Conservation (phyloP, 2,797 vertebrate species). For the Alcedo quadribrachys region DNA sequence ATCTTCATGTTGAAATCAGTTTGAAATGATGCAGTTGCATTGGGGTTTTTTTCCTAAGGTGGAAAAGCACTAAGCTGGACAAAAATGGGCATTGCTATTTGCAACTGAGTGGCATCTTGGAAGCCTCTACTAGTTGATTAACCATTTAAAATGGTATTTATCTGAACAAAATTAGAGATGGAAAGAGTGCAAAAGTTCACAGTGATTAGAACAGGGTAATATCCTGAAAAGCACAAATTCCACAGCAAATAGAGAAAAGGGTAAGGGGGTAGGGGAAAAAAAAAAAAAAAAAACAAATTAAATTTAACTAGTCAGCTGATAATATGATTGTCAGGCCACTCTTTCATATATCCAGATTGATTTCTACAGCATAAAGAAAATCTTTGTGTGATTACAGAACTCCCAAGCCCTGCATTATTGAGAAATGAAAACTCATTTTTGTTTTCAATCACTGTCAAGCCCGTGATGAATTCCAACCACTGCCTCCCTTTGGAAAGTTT, state of each 20-base stretch:
- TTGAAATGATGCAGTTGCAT: background rate
- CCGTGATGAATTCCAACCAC: background rate
- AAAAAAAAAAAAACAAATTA: background rate
- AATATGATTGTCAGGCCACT: background rate
- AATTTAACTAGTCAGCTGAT: slow-evolving; percentile 6
- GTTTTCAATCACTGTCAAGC: background rate
- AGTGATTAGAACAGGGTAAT: background rate
- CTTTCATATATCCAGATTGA: background rate
- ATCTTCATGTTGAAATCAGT: background rate
- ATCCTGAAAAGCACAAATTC: background rate
- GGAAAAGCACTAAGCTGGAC: background rate
- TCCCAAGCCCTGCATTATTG: background rate
- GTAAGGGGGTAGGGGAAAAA: background rate
- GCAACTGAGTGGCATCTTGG: too few species aligned
- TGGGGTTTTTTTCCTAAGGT: background rate
- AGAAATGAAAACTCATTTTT: slow-evolving; percentile 31
- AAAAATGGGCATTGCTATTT: background rate
- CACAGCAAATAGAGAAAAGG: background rate
- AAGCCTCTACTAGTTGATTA: too few species aligned
- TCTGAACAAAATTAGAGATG: background rate
- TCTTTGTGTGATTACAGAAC: background rate
- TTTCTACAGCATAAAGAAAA: slow-evolving; percentile 26
- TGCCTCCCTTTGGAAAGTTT: background rate
- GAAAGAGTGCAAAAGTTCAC: background rate
- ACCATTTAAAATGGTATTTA: too few species aligned